phyloP scores from a whole-genome alignment of 2,797 vertebrate species.

The Leucoraja ocellata region DNA sequence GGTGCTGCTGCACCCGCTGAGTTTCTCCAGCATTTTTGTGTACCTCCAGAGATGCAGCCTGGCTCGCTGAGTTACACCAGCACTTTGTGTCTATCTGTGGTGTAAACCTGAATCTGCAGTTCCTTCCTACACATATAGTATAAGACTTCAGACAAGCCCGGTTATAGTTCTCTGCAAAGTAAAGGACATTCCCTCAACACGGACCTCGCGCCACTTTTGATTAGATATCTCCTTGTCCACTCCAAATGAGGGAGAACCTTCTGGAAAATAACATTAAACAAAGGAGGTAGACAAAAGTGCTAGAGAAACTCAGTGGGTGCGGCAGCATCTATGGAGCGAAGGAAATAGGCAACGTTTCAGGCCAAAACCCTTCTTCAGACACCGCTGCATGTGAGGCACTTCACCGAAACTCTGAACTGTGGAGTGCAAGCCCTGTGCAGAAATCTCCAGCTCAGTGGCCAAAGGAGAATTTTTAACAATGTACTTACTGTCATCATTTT shows the following conservation, averaged over 20 bases:
- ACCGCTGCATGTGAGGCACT: background rate
- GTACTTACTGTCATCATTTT: background rate
- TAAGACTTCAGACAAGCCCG: background rate
- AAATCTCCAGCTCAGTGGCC: background rate
- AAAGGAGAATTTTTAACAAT: background rate
- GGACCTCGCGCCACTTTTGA: background rate
- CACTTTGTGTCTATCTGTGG: too few species aligned
- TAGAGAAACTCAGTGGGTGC: too few species aligned
- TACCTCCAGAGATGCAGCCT: too few species aligned
- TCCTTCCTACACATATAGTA: too few species aligned
- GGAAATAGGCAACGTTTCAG: too few species aligned
- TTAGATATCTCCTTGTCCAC: background rate
- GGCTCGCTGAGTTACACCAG: too few species aligned
- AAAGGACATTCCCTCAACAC: background rate
- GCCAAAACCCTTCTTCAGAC: background rate
- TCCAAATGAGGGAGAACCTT: background rate
- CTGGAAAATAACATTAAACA: background rate
- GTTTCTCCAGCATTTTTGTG: too few species aligned
- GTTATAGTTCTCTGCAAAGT: background rate
- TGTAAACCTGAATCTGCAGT: too few species aligned
- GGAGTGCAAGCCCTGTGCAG: background rate
- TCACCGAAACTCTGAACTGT: background rate
- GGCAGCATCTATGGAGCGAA: too few species aligned
- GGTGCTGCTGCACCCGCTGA: too few species aligned
- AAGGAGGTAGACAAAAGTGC: background rate